These are phyloP conservation scores for Aspiorhynchus laticeps DNA, from an alignment of 2,113 vertebrate species.

Conservation along the genomic window DNA sequence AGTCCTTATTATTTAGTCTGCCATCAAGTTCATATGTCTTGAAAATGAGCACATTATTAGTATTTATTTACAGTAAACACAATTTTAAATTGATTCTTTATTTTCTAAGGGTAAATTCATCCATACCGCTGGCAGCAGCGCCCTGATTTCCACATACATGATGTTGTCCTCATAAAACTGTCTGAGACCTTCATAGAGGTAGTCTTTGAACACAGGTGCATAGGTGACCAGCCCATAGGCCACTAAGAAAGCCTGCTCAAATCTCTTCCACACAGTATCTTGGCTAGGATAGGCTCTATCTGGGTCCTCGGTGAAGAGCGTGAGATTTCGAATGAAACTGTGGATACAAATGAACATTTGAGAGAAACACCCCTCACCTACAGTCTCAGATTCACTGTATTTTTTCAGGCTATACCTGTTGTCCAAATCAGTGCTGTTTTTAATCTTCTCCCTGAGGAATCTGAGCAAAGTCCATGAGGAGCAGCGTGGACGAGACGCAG, in stretches of 20 bases:
- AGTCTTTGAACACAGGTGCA: conserved; percentile 88
- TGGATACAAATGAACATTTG: conserved; percentile 28
- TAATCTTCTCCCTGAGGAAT: conserved; percentile 69
- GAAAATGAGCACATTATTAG: background rate
- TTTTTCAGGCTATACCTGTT: conserved; percentile 71
- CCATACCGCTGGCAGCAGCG: conserved; percentile 78
- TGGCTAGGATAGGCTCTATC: conserved; percentile 79
- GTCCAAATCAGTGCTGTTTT: conserved; percentile 78
- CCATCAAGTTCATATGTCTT: conserved; percentile 90
- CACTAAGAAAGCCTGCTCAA: conserved; percentile 78
- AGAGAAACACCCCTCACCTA: background rate
- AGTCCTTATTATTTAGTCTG: conserved; percentile 70
- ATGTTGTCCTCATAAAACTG: conserved; percentile 85
- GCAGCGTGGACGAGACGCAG: conserved; percentile 64
- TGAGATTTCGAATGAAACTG: conserved; percentile 84
- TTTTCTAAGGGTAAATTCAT: too few relatives aligned
- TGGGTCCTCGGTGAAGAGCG: conserved; percentile 81
- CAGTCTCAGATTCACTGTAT: too few relatives aligned
- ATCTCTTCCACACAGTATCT: conserved; percentile 78
- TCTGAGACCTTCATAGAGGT: conserved; percentile 81
- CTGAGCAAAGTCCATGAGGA: conserved; percentile 82
- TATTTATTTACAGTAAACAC: background rate
- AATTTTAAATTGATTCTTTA: too few relatives aligned
- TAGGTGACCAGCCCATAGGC: conserved; percentile 81
- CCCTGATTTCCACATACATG: conserved; percentile 86